Percentiles rank a stretch among this genome's conserved stretches.
These are phyloP conservation scores for Bombus superbus DNA, from an alignment of 1,140 invertebrate species.

Conservation along the genomic window DNA sequence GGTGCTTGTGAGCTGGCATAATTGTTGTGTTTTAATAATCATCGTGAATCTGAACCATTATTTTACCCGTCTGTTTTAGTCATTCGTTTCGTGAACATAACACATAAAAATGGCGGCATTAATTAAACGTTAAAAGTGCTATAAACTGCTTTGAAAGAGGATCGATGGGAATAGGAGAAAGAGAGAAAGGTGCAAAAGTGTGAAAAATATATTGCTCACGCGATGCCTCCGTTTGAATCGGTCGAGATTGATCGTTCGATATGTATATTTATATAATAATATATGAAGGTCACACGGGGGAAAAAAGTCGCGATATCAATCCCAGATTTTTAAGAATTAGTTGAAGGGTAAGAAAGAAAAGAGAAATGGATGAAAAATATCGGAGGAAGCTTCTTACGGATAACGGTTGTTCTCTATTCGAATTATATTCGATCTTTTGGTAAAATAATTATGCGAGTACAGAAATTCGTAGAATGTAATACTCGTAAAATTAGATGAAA, in stretches of 20 bases:
- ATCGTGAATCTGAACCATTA: too few relatives aligned
- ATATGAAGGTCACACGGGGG: too few relatives aligned
- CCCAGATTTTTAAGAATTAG: not conserved
- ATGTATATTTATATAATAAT: too few relatives aligned
- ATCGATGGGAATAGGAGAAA: not conserved
- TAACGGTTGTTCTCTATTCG: not conserved
- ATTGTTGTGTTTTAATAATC: too few relatives aligned
- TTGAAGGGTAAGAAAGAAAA: not conserved
- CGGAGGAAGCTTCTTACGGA: too few relatives aligned
- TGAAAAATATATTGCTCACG: conserved; percentile 21
- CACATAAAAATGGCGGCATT: not conserved
- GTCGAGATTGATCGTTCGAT: not conserved
- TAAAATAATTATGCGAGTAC: too few relatives aligned
- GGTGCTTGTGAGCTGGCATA: not conserved
- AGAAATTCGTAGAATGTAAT: not conserved
- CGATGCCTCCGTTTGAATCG: not conserved
- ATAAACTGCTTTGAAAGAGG: not conserved
- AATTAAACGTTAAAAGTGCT: conserved; percentile 16
- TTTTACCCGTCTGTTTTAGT: too few relatives aligned
- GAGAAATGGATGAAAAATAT: too few relatives aligned
- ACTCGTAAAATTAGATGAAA: not conserved
- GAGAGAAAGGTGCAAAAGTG: not conserved
- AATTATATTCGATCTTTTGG: not conserved
- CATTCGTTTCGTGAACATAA: not conserved
- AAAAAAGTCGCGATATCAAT: not conserved